Conservation (phyloP, 2,797 vertebrate species). For the Microctenopoma stevenorrisi region DNA sequence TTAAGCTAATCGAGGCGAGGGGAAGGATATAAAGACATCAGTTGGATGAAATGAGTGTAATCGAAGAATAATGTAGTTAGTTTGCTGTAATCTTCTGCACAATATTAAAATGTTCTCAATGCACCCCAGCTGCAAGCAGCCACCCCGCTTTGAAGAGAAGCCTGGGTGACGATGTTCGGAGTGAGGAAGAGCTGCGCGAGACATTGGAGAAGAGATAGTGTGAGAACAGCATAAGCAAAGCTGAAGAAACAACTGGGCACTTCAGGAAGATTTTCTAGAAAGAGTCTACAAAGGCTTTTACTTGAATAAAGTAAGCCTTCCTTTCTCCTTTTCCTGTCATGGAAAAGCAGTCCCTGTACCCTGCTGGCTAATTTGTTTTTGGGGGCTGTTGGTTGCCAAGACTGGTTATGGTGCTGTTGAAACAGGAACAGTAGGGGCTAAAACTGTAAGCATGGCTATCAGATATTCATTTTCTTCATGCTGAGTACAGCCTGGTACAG, state of each 20-base stretch:
- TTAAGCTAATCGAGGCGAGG: slow-evolving; percentile 90
- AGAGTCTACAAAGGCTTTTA: slow-evolving; percentile 38
- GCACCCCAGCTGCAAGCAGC: slow-evolving; percentile 93
- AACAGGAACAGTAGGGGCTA: slow-evolving; percentile 78
- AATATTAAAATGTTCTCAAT: slow-evolving; percentile 91
- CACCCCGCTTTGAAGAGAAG: slow-evolving; percentile 81
- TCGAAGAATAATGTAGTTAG: slow-evolving; percentile 93
- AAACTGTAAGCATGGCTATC: slow-evolving; percentile 79
- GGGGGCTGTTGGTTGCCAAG: slow-evolving; percentile 75
- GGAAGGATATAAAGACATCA: slow-evolving; percentile 92
- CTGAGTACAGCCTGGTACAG: slow-evolving; percentile 77
- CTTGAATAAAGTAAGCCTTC: slow-evolving; percentile 43
- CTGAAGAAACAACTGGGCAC: slow-evolving; percentile 37
- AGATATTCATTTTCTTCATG: slow-evolving; percentile 80
- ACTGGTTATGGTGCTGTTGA: slow-evolving; percentile 70
- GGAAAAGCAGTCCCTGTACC: slow-evolving; percentile 62
- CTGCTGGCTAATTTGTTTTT: slow-evolving; percentile 75
- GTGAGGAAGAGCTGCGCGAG: slow-evolving; percentile 34
- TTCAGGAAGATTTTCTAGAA: slow-evolving; percentile 52
- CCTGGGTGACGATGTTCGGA: slow-evolving; percentile 56
- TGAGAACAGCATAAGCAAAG: slow-evolving; percentile 28
- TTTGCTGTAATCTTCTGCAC: slow-evolving; percentile 91
- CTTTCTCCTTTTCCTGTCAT: slow-evolving; percentile 56
- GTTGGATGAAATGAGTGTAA: slow-evolving; percentile 92
- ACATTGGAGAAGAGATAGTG: slow-evolving; percentile 50